Evolutionary conservation across 30 jellyfish, hydroid and myxozoan genomes (phyloP).

Genomic region (Euphysa ruthae): DNA sequence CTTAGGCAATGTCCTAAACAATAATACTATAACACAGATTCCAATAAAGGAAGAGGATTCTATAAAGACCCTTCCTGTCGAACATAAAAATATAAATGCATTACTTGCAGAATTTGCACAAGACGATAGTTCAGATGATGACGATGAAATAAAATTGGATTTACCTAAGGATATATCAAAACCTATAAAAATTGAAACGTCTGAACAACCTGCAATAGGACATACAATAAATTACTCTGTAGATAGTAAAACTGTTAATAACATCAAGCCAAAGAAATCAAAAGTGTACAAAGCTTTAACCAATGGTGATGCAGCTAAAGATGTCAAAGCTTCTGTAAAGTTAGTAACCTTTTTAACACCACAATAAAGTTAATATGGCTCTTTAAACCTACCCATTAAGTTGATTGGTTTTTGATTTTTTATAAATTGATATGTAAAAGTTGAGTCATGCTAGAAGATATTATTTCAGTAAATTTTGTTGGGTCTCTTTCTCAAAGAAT

Average conservation of each 20-base stretch:
- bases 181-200: neutral
- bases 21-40: neutral
- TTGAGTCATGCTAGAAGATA: too few relatives aligned
- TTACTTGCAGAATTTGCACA: slow-evolving; percentile 55
- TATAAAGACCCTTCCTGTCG: neutral
- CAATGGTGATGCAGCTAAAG: slow-evolving; percentile 27
- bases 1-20: neutral
- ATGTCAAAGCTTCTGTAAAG: slow-evolving; percentile 26
- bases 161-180: slow-evolving; percentile 9
- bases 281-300: neutral
- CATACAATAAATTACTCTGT: slow-evolving; percentile 10
- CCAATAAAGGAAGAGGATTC: neutral
- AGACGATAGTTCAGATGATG: slow-evolving; percentile 45
- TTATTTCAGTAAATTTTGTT: too few relatives aligned
- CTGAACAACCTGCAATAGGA: neutral
- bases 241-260: slow-evolving; percentile 4
- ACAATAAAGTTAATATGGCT: too few relatives aligned
- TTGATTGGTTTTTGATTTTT: too few relatives aligned
- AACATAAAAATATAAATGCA: slow-evolving; percentile 29
- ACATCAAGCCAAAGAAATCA: slow-evolving; percentile 34
- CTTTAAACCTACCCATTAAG: too few relatives aligned
- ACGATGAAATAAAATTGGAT: slow-evolving; percentile 22
- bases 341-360: too few relatives aligned
- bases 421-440: too few relatives aligned
- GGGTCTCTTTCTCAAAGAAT: too few relatives aligned